phyloP scores from a whole-genome alignment of 2,797 vertebrate genomes.

The Pangasius djambal region DNA sequence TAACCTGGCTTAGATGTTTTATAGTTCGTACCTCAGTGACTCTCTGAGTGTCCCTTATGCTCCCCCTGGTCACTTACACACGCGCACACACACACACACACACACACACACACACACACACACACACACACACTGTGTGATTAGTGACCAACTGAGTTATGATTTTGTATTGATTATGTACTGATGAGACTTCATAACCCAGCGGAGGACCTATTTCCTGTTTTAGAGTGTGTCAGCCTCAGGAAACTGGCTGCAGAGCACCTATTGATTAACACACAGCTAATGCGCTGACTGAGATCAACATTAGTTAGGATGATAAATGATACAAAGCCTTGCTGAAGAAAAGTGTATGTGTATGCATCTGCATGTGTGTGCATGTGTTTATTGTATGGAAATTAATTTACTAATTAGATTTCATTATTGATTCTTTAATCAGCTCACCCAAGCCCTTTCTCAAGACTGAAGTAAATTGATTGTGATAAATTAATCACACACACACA shows the following conservation, averaged over 20 bases:
- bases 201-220: conserved; percentile 29
- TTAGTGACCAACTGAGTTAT: conserved; percentile 39
- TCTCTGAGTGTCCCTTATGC: conserved; percentile 12
- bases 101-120: conserved; percentile 8
- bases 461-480: not conserved
- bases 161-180: conserved; percentile 36
- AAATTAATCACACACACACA: not conserved
- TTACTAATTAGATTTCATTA: conserved; percentile 5
- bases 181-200: conserved; percentile 31
- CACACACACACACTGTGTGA: conserved; percentile 6
- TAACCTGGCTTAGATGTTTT: conserved; percentile 58
- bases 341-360: not conserved
- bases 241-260: conserved; percentile 15
- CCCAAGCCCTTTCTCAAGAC: not conserved
- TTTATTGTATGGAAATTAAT: conserved; percentile 1
- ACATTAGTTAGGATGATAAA: conserved; percentile 36
- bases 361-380: not conserved
- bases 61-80: not conserved
- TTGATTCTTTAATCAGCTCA: conserved; percentile 6
- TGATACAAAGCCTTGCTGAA: not conserved
- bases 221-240: not conserved
- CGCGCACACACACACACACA: conserved; percentile 4
- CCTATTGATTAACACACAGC: conserved; percentile 41
- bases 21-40: conserved; percentile 57
- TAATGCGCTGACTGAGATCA: conserved; percentile 35